Evolutionary conservation across 2,797 vertebrate species (phyloP).

Genomic region (Coregonus sp.): DNA sequence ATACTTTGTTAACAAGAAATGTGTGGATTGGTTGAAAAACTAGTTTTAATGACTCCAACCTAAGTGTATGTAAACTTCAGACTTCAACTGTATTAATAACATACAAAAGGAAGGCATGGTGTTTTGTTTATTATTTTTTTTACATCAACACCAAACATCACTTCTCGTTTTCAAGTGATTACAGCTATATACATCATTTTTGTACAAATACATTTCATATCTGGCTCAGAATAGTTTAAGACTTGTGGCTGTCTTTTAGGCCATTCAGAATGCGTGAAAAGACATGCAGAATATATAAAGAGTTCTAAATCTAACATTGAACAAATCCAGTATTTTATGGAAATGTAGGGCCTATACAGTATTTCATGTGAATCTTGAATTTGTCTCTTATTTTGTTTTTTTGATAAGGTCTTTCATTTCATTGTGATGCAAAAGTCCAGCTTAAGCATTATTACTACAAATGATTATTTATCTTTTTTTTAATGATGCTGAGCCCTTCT

Average conservation of each 20-base stretch:
- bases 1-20: no score
- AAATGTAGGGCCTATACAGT: background rate
- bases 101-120: conserved; percentile 34
- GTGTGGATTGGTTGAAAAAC: no score
- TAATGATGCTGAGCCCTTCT: conserved; percentile 22
- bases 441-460: conserved; percentile 81
- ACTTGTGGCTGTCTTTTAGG: conserved; percentile 40
- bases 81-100: conserved; percentile 6
- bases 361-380: conserved; percentile 12
- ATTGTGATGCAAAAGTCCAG: conserved; percentile 90
- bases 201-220: conserved; percentile 58
- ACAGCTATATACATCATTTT: conserved; percentile 66
- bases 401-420: conserved; percentile 14
- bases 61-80: no score
- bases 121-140: conserved; percentile 35
- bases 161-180: conserved; percentile 50
- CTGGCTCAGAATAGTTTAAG: conserved; percentile 59
- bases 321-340: conserved; percentile 1
- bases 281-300: conserved; percentile 1
- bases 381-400: conserved; percentile 20
- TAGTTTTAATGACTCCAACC: no score
- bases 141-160: conserved; percentile 45
- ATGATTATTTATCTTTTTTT: conserved; percentile 60
- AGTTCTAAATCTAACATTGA: conserved; percentile 15
- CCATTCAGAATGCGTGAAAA: conserved; percentile 39